Conservation (phyloP, 2,113 vertebrate species). For the Hyperoodon ampullatus region DNA sequence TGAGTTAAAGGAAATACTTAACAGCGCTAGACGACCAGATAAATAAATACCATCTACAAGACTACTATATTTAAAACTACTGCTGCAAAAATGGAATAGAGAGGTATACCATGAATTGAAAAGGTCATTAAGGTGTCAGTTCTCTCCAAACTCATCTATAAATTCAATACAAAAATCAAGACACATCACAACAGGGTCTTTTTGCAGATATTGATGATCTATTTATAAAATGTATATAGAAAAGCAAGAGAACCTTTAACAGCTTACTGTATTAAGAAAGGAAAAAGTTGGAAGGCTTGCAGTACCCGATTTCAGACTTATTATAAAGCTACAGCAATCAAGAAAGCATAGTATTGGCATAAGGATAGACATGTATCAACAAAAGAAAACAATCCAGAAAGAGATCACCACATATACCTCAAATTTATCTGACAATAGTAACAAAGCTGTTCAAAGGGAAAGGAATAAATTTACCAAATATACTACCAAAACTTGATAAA, state of each 20-base stretch:
- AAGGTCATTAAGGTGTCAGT: background rate
- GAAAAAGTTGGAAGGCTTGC: background rate
- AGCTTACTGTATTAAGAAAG: no score
- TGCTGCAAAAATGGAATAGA: background rate
- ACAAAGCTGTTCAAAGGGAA: background rate
- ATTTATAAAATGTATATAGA: background rate
- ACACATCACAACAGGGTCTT: background rate
- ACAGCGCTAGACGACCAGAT: background rate
- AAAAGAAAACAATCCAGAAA: background rate
- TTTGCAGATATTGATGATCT: background rate
- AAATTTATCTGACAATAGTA: rapidly evolving
- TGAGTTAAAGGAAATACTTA: background rate
- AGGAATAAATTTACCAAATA: background rate
- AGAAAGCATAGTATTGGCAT: background rate
- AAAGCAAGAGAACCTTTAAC: background rate
- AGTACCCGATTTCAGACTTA: background rate
- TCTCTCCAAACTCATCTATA: background rate
- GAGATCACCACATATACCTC: rapidly evolving
- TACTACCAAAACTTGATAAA: rapidly evolving
- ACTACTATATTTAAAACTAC: background rate
- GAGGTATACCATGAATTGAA: background rate
- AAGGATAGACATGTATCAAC: rapidly evolving
- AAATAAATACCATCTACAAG: background rate
- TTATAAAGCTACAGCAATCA: no score
- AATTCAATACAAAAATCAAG: background rate